Conservation (phyloP, 2,888 invertebrate species). For the Neoascia interrupta region DNA sequence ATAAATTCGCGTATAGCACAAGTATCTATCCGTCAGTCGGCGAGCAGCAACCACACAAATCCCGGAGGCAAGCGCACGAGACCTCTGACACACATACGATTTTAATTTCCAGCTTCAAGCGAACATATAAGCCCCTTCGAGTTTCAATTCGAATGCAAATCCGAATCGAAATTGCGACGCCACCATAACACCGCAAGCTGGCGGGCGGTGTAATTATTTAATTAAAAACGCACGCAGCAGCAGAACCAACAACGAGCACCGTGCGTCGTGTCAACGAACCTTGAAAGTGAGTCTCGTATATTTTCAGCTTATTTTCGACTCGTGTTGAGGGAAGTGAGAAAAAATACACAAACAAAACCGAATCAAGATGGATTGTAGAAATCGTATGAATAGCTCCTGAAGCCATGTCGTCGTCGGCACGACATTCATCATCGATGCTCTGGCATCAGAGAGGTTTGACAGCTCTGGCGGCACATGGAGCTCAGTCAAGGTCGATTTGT, state of each 20-base stretch:
- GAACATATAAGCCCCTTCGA: neutral
- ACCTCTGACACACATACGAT: conserved; percentile 52
- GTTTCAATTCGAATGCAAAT: conserved; percentile 29
- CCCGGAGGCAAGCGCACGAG: conserved; percentile 19
- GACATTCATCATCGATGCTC: conserved; percentile 8
- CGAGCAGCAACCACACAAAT: no score
- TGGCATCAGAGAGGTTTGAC: conserved; percentile 38
- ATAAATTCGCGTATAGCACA: conserved; percentile 21
- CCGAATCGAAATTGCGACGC: conserved; percentile 29
- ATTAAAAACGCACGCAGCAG: conserved; percentile 53
- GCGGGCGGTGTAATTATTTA: conserved; percentile 44
- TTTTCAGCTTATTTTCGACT: conserved; percentile 37
- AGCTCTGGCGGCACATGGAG: conserved; percentile 24
- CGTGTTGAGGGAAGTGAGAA: no score
- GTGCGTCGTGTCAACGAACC: conserved; percentile 57
- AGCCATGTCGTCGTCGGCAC: neutral
- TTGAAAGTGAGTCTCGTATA: conserved; percentile 61
- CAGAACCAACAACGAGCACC: neutral
- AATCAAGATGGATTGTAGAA: conserved; percentile 21
- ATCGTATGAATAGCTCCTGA: conserved; percentile 27
- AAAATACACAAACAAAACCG: conserved; percentile 29
- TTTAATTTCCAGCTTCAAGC: conserved; percentile 48
- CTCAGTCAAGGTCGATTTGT: conserved; percentile 59
- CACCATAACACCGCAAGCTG: neutral
- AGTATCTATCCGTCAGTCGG: conserved; percentile 21